Evolutionary conservation across 2,888 invertebrate species (phyloP), one percentile per base, ranked within the genome.

Genomic region (Hoplodrina blanda): DNA sequence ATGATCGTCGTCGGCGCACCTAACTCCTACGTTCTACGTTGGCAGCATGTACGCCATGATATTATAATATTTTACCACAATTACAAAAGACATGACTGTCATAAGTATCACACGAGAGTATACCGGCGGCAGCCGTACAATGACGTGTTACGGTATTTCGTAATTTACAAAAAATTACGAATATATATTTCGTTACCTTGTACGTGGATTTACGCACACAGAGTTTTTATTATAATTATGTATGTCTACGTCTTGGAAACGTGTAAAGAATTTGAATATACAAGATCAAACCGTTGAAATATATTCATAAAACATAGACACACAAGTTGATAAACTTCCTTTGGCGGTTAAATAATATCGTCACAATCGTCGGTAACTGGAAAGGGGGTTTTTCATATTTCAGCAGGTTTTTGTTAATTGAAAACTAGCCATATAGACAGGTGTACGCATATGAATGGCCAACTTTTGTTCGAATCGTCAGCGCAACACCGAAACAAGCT

Each of bases 91-190:
- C 33, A 55, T 37, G 50, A n/a, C 56, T 62, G 54, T 62, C 71
- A 77, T 70, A 69, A 74, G 54, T 68, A 50, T 54, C 73, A 80
- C 73, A 79, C 71, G 61, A 69, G 61, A 69, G 75, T 69, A 67
- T 60, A 64, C 44, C 41, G 52, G 30, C 41, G 54, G 30, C 59
- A 46, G 59, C 13, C 33, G 33, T 52, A 72, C 41, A 60, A 68
- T 60, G 59, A 69, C 62, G 62, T 65, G 66, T 71, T 65, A 60
- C 63, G 54, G 46, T 56, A 30, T 56, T 69, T 50, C 55, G 50
- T 62, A 66, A 81, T 75, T 69, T 65, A 63, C 46, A 62, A 57
- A 66, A 81, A 76, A 70, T 70, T 61, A 63, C 54, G 52, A 75
- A 73, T 15, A 71, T 50, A 61, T 75, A 57, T 84, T 55, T 64